Conservation (phyloP, 2,888 invertebrate species). For the Eupithecia subumbrata region DNA sequence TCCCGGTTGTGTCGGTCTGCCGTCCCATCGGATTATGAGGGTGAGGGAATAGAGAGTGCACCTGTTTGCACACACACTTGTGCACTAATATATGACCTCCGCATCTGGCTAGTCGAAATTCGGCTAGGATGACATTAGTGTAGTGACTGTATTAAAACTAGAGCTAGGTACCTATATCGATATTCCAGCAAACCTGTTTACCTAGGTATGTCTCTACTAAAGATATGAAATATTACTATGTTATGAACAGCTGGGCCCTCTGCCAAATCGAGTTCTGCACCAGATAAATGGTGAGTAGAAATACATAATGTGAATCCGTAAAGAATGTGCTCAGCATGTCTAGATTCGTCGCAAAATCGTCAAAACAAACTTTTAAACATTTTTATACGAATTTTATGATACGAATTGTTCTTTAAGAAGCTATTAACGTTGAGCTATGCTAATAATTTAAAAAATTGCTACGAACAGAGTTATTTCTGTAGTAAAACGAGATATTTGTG, state of each 20-base stretch:
- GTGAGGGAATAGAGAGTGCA: too few relatives aligned
- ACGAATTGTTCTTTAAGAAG: conserved; percentile 47
- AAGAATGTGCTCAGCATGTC: conserved; percentile 63
- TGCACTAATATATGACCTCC: too few relatives aligned
- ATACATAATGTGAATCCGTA: conserved; percentile 51
- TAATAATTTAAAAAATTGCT: conserved; percentile 47
- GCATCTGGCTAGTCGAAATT: too few relatives aligned
- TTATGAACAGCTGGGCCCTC: conserved; percentile 61
- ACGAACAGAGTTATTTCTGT: conserved; percentile 40
- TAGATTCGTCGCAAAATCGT: conserved; percentile 52
- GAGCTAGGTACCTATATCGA: background rate
- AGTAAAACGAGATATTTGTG: conserved; percentile 34
- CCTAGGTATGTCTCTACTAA: conserved; percentile 52
- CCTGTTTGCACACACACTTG: too few relatives aligned
- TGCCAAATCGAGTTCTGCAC: conserved; percentile 70
- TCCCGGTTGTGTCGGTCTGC: too few relatives aligned
- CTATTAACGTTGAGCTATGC: conserved; percentile 51
- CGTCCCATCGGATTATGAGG: too few relatives aligned
- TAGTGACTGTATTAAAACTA: too few relatives aligned
- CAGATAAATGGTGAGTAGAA: conserved; percentile 50
- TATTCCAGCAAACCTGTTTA: conserved; percentile 42
- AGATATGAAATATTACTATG: conserved; percentile 66
- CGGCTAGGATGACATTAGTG: too few relatives aligned
- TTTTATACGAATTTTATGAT: conserved; percentile 50
- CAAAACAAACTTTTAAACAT: conserved; percentile 54